Evolutionary conservation across 2,113 vertebrate genomes (phyloP).

Genomic region (Muntiacus muntjak): DNA sequence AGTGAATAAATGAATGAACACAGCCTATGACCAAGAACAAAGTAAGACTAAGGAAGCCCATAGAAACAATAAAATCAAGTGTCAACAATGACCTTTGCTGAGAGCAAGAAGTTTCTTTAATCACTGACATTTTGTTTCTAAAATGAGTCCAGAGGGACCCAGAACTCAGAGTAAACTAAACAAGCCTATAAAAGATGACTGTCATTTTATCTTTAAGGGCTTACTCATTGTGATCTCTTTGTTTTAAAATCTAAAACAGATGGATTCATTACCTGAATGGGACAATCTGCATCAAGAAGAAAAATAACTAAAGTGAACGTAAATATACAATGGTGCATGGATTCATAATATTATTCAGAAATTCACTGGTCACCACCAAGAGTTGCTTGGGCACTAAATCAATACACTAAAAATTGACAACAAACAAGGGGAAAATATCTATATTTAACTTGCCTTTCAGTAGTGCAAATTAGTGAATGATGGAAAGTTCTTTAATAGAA

Average conservation of each 20-base stretch:
- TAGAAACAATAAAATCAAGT: slow-evolving; percentile 46
- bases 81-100: slow-evolving; percentile 44
- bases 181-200: slow-evolving; percentile 64
- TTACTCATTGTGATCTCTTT: slow-evolving; percentile 17
- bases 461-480: not conserved
- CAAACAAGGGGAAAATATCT: not conserved
- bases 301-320: not conserved
- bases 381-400: not conserved
- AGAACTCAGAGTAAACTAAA: slow-evolving; percentile 58
- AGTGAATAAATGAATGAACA: slow-evolving; percentile 34
- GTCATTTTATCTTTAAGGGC: slow-evolving; percentile 45
- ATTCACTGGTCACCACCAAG: not conserved
- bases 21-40: not conserved
- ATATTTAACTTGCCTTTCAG: not conserved
- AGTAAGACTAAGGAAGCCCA: slow-evolving; percentile 9
- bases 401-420: not conserved
- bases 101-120: slow-evolving; percentile 53
- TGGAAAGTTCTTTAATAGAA: not conserved
- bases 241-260: slow-evolving; percentile 39
- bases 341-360: not conserved
- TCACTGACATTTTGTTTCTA: slow-evolving; percentile 65
- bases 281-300: not conserved
- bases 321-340: not conserved
- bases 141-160: slow-evolving; percentile 52
- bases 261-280: not conserved